Base-by-base conservation (phyloP, 2,888 invertebrate genomes). In the Drosophila anomelani region DNA sequence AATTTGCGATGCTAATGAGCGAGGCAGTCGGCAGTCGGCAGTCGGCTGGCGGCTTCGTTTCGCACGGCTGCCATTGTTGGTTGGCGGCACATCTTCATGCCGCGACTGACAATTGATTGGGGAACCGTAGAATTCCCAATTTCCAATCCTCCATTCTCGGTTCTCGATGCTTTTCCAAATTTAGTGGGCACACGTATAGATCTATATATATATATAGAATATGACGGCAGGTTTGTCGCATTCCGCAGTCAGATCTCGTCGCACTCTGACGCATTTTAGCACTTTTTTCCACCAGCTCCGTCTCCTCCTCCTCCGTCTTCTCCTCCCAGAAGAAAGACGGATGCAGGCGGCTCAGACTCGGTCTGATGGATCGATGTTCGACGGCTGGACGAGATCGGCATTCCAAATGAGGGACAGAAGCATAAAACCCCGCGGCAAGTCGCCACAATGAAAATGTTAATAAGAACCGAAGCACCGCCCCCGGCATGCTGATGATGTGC, bases 391-490 rank as follows among this genome's bases (percentile, higher is more conserved):
- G 80, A 54, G 36, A 4, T 15, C 29, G 55, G 83, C 76, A 84
- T 84, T 55, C 54, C 7, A 72, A 84, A 82, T 83, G 76, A 73
- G 73, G 43, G 54, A 26, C 23, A 23, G 69, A 49, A 78, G 76
- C 80, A 85, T 79, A 79, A 75, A 84, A 68, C 70, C 60, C 55
- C 58, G 43, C 1, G 17, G 58, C 70, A 32, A 61, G 53, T 71
- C 72, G 75, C 86, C 29, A 2, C 73, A 81, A 81, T 81, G 55
- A 54, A 78, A 81, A 85, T 83, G 85, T 71, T 82, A 85, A 83
- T 88, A 68, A 78, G 75, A 80, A 75, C 66, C 70, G 71, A 71
- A 73, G 61, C 67, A 69, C 38, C 9, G 17, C 61, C 41, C 38
- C 46, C n/a, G 67, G 85, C 85, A 82, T 88, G 73, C 69, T 79